Base-by-base conservation (phyloP, 1,140 invertebrate species). In the Drosophila melanogaster region DNA sequence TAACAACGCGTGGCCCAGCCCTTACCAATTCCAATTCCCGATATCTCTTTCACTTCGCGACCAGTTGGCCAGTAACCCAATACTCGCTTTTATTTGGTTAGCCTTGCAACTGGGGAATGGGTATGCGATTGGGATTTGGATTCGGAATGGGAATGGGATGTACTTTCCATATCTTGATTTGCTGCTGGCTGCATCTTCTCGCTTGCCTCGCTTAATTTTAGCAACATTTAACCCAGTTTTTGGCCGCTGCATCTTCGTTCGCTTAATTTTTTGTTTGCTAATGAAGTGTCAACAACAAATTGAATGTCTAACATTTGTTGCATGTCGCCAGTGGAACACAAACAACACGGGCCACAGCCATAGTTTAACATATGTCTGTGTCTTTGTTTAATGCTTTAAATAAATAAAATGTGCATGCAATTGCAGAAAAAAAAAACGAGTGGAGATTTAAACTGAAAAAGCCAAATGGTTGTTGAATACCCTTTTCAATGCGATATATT, bases 281-380 rank as follows among this genome's bases (percentile, higher is more conserved):
- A 87, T 87, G 84, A 87, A 87, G 84, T 87, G 84, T 87, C 84
- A 87, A 87, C 84, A 87, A 87, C 84, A 87, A 87, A 87, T 87
- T 89, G 84, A 87, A 87, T 87, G 84, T 79, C 84, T 87, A 89
- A 87, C 84, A 87, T 87, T 87, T 87, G 84, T 87, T 89, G 84
- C 84, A 87, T 89, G 84, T 89, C 84, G 84, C 84, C 83, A 73
- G 62, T 66, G 53, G 5, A 58, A 44, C 46, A 55, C 57, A 60
- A 62, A 49, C 64, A 77, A 55, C 72, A 64, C 53, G 55, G 59
- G 57, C 44, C 30, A 40, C 40, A 44, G 62, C 37, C 55, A 57
- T 38, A 17, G 58, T 55, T 43, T 51, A 74, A 83, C 79, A 78
- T 64, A 73, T 83, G 79, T 89, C 61, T 81, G 62, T 79, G 84